Evolutionary conservation across 1,140 invertebrate genomes (phyloP), one percentile per base, ranked within the genome.

Genomic region (Octopus sinensis): DNA sequence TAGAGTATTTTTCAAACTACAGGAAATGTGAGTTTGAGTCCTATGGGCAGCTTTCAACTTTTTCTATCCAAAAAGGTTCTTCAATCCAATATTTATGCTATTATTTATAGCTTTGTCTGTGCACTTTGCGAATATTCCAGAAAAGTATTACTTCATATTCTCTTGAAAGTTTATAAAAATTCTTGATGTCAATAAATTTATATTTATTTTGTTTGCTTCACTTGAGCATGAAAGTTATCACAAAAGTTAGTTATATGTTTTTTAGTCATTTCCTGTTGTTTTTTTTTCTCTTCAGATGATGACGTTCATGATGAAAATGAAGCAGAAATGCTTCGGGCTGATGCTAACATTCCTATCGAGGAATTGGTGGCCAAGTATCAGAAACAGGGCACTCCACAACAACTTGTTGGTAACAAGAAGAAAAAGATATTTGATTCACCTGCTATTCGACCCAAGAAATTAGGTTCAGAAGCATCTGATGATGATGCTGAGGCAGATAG

Each of bases 301-400:
- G 83, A 81, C 23, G 81, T 83, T 53, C 82, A 83, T 73, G 85
- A 82, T 10, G 81, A 83, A 43, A 83, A 86, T 82, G 90, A 91
- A 83, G 83, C 88, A 54, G 88, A 92, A 82, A 93, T 94, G 89
- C 90, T 97, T 71, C 93, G 93, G 86, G 93, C 95, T 91, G 96
- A 97, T 88, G 96, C 96, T 17, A 91, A 92, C 76, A 95, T 97
- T 93, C 96, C 96, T 52, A 90, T 97, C 75, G 94, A 95, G 82
- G 92, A 95, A 87, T 91, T 96, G 5, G 93, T 95, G 83, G 93
- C 93, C 23, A 93, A 93, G 84, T 79, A 4, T 52, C 43, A 7
- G 68, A 53, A 30, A 73, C 77, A 75, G 68, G 53, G 62, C n/a
- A 54, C 43, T 51, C 52, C 71, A 23, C 80, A 4, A 53, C 81